These are phyloP conservation scores for Taxidea taxus DNA, from an alignment of 2,113 vertebrate species.

Conservation along the genomic window DNA sequence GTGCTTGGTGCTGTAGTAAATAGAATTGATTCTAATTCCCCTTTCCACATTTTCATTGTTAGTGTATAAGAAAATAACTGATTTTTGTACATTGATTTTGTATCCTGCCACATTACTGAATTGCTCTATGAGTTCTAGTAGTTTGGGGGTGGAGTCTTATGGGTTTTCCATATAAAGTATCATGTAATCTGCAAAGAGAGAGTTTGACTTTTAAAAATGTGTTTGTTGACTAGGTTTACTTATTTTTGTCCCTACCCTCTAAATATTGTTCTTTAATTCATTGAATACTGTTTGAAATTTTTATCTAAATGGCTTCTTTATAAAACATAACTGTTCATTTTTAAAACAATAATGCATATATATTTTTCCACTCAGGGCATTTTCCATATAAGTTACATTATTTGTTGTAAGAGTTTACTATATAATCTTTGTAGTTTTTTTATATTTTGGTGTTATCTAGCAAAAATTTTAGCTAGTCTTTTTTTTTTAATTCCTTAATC, in stretches of 20 bases:
- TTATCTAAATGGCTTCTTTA: neutral
- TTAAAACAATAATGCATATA: neutral
- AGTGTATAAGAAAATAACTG: too few species aligned
- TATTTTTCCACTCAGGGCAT: neutral
- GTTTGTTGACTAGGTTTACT: neutral
- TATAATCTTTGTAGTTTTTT: neutral
- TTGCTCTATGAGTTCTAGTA: too few species aligned
- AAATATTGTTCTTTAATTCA: neutral
- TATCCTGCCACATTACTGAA: too few species aligned
- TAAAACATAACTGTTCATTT: conserved; percentile 18
- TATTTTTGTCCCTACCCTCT: neutral
- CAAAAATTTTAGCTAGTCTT: neutral
- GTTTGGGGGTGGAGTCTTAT: too few species aligned
- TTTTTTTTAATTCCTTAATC: neutral
- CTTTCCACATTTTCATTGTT: too few species aligned
- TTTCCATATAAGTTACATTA: neutral
- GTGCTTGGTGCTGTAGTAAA: too few species aligned
- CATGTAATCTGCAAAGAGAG: too few species aligned
- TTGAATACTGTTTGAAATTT: neutral
- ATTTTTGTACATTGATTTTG: too few species aligned
- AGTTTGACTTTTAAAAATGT: neutral
- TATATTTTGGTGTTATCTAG: neutral
- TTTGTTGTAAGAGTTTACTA: neutral
- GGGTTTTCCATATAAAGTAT: too few species aligned
- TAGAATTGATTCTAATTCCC: too few species aligned